Base-by-base conservation (phyloP, 2,797 vertebrate species). In the Sebastes taczanowskii region DNA sequence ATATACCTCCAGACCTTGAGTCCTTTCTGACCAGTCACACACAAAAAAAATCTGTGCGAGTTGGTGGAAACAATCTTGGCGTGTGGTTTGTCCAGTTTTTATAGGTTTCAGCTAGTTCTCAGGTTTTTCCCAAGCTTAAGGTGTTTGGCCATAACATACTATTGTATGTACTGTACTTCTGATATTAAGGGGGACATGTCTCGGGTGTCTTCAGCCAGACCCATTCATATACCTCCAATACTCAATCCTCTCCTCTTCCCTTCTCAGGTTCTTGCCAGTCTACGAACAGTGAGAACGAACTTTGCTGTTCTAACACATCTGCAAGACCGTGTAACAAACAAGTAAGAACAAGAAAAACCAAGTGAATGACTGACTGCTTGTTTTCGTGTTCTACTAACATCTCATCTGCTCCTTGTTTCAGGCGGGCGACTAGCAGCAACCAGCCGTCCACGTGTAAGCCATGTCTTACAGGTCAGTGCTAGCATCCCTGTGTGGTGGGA, bases 241-340 rank as follows among this genome's bases (percentile, higher is more conserved):
- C 60, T 38, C 52, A 63, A 5, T 11, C 13, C 20, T 61, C 38
- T 74, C 18, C 16, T 77, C 46, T 70, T 64, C 23, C 35, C 23
- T 5, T 72, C 55, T 67, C 77, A 98, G 98, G 97, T 99, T 86
- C 95, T 99, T 82, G 98, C 98, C 88, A 99, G 98, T 87, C 95
- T 99, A 55, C 93, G 96, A 83, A 99, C 97, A 0, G 95, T 99
- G 60, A 96, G 97, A 60, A 97, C 91, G 88, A 98, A 99, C 88
- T 95, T 97, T 75, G 95, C 96, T 1, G 87, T 77, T 35, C 91
- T 99, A 64, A 97, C 95, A 35, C 96, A 96, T 75, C 93, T 96
- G 49, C 97, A 97, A 83, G 97, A 97, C 46, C 92, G 92, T 0
- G 77, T 93, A 0, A 70, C 89, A 84, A 90, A 91, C 95, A 97